Conservation (phyloP, 2,797 vertebrate genomes). For the Brachymystax lenok region DNA sequence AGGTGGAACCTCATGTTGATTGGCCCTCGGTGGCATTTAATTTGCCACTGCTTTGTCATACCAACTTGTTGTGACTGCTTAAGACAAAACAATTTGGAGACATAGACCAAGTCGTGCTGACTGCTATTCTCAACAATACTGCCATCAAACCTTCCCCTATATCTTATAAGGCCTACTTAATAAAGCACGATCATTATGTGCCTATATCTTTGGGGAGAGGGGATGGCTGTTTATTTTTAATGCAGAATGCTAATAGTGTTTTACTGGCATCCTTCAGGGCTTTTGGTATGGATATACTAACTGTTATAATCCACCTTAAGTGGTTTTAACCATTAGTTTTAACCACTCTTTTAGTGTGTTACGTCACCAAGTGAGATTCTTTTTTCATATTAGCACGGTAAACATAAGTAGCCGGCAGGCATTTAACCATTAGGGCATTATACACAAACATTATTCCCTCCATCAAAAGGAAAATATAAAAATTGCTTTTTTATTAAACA, state of each 20-base stretch:
- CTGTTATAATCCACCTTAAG: too few relatives aligned
- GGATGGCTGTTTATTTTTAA: neutral
- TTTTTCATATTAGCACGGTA: neutral
- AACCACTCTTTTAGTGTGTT: too few relatives aligned
- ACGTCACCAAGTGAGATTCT: too few relatives aligned
- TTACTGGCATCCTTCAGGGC: too few relatives aligned
- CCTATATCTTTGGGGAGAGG: neutral
- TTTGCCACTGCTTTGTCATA: conserved; percentile 10
- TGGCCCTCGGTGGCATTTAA: conserved; percentile 16
- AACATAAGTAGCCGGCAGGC: neutral
- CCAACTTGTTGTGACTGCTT: neutral
- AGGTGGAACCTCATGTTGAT: conserved; percentile 44
- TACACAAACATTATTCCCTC: too few relatives aligned
- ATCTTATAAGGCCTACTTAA: neutral
- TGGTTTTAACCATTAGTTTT: too few relatives aligned
- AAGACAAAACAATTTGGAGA: neutral
- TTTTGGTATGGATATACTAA: too few relatives aligned
- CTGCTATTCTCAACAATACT: too few relatives aligned
- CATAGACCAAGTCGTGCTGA: neutral
- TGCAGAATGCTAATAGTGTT: neutral
- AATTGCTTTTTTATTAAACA: too few relatives aligned
- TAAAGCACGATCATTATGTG: neutral
- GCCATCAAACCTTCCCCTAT: neutral
- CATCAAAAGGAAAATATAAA: too few relatives aligned
- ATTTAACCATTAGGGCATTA: neutral